Conservation (phyloP, 1,140 invertebrate species). For the Pararge aegeria region DNA sequence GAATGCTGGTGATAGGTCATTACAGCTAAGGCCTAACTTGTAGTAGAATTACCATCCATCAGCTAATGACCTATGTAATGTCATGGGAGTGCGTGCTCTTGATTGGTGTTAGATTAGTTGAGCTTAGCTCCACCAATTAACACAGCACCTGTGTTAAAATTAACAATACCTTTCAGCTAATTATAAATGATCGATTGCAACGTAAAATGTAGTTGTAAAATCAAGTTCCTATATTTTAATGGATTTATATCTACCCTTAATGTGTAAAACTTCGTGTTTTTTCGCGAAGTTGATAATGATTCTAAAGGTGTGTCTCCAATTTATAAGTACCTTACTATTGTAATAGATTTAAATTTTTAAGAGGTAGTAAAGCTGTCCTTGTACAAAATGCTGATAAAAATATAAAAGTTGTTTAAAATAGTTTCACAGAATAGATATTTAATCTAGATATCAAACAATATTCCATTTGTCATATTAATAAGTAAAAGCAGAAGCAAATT, state of each 20-base stretch:
- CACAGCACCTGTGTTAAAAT: background rate
- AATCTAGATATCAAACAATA: conserved; percentile 77
- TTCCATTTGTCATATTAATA: conserved; percentile 79
- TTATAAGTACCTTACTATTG: conserved; percentile 48
- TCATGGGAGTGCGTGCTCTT: too few relatives aligned
- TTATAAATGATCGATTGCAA: background rate
- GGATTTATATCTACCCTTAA: background rate
- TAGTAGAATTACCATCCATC: too few relatives aligned
- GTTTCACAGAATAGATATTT: conserved; percentile 74
- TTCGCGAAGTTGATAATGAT: conserved; percentile 2
- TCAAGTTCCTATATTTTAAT: conserved; percentile 12
- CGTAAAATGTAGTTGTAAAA: conserved; percentile 1
- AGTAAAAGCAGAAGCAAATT: conserved; percentile 75
- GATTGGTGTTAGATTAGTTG: too few relatives aligned
- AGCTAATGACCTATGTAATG: too few relatives aligned
- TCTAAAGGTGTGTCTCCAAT: conserved; percentile 39
- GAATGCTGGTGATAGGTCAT: too few relatives aligned
- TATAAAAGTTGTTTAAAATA: conserved; percentile 80
- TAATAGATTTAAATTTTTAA: conserved; percentile 47
- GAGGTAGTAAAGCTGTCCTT: conserved; percentile 58
- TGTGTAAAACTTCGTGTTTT: background rate
- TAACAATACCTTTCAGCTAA: background rate
- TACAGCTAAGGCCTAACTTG: too few relatives aligned
- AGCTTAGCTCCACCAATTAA: too few relatives aligned
- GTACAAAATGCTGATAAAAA: conserved; percentile 70